phyloP scores from a whole-genome alignment of 2,888 invertebrate genomes.

The Rutpela maculata region DNA sequence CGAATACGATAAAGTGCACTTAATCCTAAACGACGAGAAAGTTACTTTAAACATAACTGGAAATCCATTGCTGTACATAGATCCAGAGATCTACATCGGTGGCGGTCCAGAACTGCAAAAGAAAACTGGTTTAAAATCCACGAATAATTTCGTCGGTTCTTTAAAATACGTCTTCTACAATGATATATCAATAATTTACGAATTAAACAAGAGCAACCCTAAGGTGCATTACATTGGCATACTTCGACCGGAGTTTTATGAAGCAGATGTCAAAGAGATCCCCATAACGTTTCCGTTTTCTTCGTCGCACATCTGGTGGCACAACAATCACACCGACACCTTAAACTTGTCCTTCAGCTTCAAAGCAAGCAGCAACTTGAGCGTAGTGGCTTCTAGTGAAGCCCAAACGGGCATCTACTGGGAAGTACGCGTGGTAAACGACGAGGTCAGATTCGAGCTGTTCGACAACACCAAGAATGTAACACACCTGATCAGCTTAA shows the following conservation, averaged over 20 bases:
- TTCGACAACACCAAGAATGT: slow-evolving; percentile 85
- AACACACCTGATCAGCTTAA: slow-evolving; percentile 87
- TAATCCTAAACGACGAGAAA: slow-evolving; percentile 85
- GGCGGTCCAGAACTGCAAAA: slow-evolving; percentile 84
- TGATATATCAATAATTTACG: slow-evolving; percentile 93
- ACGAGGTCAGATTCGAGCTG: slow-evolving; percentile 90
- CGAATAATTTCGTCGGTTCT: slow-evolving; percentile 83
- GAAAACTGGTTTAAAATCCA: slow-evolving; percentile 81
- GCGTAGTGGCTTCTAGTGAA: slow-evolving; percentile 90
- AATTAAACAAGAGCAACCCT: slow-evolving; percentile 88
- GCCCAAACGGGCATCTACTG: slow-evolving; percentile 88
- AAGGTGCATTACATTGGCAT: slow-evolving; percentile 80
- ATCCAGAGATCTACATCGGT: slow-evolving; percentile 95
- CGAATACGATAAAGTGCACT: slow-evolving; percentile 82
- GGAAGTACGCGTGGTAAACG: slow-evolving; percentile 91
- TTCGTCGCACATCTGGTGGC: slow-evolving; percentile 94
- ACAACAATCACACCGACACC: slow-evolving; percentile 83
- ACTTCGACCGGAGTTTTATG: slow-evolving; percentile 88
- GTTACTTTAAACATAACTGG: slow-evolving; percentile 84
- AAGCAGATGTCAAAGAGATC: slow-evolving; percentile 89
- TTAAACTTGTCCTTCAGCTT: slow-evolving; percentile 90
- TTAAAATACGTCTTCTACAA: slow-evolving; percentile 95
- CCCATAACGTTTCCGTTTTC: slow-evolving; percentile 95
- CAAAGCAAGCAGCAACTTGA: slow-evolving; percentile 86
- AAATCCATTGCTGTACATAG: slow-evolving; percentile 87